Evolutionary conservation across 1,140 invertebrate species (phyloP), one percentile per base, ranked within the genome.

Genomic region (Brevipalpus yothersi): DNA sequence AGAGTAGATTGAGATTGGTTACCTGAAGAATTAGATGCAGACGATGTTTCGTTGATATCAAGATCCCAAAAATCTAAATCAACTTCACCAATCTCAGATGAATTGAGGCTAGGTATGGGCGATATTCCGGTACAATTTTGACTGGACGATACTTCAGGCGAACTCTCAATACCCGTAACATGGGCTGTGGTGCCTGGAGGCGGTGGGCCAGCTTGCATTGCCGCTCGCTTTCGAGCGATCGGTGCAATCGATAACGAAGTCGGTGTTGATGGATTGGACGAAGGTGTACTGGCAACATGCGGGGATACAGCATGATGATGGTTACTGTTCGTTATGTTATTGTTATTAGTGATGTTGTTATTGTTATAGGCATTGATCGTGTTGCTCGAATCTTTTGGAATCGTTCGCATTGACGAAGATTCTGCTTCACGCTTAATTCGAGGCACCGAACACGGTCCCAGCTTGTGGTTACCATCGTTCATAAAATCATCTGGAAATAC

Each of bases 61-160:
- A 79, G 77, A 61, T 85, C 80, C 84, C 84, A 88, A 60, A 87
- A 75, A 64, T 87, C 84, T 53, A 86, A 74, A 63, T 84, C 83
- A 57, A 81, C 79, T 67, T 82, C 73, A 68, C 82, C 71, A 68
- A 78, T 73, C 54, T 76, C 76, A 10, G 75, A 77, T 60, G 80
- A 79, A 64, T 66, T 62, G 41, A 68, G 59, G 56, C 63, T 64
- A 56, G 61, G 65, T 60, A 66, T 67, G 10, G 66, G 66, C 55
- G 61, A 65, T 13, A 64, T 61, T 10, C 64, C 63, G 11, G 61
- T 64, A 13, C 61, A 58, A 21, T 55, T 59, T 47, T 61, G 61
- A 49, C 51, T 49, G 79, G 80, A 81, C 19, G 80, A 81, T 65
- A 83, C 82, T 71, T 83, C 81, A 47, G 80, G 78, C 54, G 79